These are phyloP conservation scores for Ormyrus nitidulus DNA, from an alignment of 2,888 invertebrate genomes.

Conservation along the genomic window DNA sequence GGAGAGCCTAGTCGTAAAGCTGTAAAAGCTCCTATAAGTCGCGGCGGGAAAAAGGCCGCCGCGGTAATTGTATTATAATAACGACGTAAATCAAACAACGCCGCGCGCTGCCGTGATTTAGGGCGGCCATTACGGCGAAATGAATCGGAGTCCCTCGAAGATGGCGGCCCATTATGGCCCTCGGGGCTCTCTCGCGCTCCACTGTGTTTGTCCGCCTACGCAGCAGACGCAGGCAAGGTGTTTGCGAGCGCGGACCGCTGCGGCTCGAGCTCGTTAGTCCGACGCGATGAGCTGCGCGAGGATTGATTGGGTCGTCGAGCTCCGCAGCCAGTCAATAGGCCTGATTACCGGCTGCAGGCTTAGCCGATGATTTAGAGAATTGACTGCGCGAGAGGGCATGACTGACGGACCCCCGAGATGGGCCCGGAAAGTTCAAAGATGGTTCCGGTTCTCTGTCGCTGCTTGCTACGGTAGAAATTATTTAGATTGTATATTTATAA, in stretches of 20 bases:
- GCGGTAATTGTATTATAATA: conserved; percentile 38
- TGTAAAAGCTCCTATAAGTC: background rate
- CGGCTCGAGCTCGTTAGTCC: conserved; percentile 19
- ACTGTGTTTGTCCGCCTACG: too few relatives aligned
- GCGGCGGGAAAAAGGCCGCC: background rate
- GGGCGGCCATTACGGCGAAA: too few relatives aligned
- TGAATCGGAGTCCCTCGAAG: background rate
- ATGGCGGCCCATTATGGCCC: background rate
- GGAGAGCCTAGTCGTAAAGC: too few relatives aligned
- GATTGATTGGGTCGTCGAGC: conserved; percentile 24
- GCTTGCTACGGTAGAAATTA: too few relatives aligned
- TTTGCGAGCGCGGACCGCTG: conserved; percentile 9
- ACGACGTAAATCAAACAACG: conserved; percentile 23
- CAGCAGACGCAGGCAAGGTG: conserved; percentile 6
- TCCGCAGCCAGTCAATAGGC: conserved; percentile 19
- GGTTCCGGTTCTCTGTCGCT: too few relatives aligned
- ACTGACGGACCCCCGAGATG: too few relatives aligned
- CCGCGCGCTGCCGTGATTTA: background rate
- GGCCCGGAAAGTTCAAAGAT: too few relatives aligned
- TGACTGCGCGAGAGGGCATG: too few relatives aligned
- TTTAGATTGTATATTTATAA: too few relatives aligned
- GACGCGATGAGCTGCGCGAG: background rate
- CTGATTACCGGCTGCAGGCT: conserved; percentile 1
- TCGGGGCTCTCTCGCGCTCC: too few relatives aligned
- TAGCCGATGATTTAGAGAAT: too few relatives aligned